phyloP scores from a whole-genome alignment of 2,888 invertebrate genomes.

The Macrosoma leucophasiata region DNA sequence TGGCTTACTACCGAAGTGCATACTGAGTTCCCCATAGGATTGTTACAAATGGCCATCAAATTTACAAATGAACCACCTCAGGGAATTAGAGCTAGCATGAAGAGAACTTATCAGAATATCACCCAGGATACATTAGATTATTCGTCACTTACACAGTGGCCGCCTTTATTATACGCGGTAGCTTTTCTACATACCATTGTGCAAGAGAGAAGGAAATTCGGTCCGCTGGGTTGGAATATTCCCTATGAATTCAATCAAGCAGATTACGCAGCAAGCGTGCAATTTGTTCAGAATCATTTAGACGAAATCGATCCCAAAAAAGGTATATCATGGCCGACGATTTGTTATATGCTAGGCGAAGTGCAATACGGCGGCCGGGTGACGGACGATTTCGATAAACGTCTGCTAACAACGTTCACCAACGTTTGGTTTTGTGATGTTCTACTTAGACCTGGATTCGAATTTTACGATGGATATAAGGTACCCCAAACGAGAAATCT shows the following conservation, averaged over 20 bases:
- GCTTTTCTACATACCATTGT: slow-evolving; percentile 97
- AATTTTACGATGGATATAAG: slow-evolving; percentile 95
- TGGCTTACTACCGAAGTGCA: slow-evolving; percentile 98
- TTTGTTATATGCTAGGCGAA: slow-evolving; percentile 98
- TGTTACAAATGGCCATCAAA: slow-evolving; percentile 94
- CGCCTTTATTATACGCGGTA: slow-evolving; percentile 93
- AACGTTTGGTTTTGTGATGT: slow-evolving; percentile 97
- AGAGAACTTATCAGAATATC: slow-evolving; percentile 92
- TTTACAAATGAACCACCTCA: slow-evolving; percentile 98
- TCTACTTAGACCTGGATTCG: slow-evolving; percentile 89
- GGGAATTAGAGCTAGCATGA: slow-evolving; percentile 93
- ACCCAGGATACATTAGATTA: slow-evolving; percentile 95
- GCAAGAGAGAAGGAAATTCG: slow-evolving; percentile 96
- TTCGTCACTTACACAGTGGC: slow-evolving; percentile 94
- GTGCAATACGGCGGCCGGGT: slow-evolving; percentile 92
- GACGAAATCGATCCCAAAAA: slow-evolving; percentile 98
- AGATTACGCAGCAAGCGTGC: slow-evolving; percentile 95
- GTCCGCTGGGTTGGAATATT: slow-evolving; percentile 97
- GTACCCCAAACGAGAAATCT: slow-evolving; percentile 90
- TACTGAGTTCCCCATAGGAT: slow-evolving; percentile 92
- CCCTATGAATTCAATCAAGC: slow-evolving; percentile 98
- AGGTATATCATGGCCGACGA: slow-evolving; percentile 97
- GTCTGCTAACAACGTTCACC: slow-evolving; percentile 93
- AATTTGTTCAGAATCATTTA: slow-evolving; percentile 96
- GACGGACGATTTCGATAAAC: slow-evolving; percentile 97